Percentiles rank a stretch among this genome's conserved stretches.
phyloP scores from a whole-genome alignment of 1,140 invertebrate genomes.

The Drosophila leontia region DNA sequence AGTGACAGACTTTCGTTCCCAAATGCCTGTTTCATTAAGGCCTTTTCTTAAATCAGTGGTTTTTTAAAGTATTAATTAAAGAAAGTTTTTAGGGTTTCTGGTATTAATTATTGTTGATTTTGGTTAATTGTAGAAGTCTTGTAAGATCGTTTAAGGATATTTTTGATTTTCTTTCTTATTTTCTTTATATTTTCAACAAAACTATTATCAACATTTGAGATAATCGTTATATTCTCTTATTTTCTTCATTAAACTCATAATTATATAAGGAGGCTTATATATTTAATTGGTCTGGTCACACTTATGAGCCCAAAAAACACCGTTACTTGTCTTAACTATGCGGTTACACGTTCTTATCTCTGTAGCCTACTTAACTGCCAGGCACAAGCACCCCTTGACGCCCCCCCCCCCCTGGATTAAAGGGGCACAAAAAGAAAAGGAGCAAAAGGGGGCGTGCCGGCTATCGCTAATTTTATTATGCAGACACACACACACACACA shows the following conservation, averaged over 20 bases:
- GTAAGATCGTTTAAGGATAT: background rate
- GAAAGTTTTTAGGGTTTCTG: background rate
- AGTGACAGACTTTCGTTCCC: background rate
- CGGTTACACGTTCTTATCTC: constrained; percentile 28
- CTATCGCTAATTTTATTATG: constrained; percentile 70
- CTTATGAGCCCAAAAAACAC: background rate
- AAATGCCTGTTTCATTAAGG: background rate
- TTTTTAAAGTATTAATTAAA: background rate
- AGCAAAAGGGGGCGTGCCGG: background rate
- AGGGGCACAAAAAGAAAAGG: background rate
- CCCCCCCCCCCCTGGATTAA: constrained; percentile 1
- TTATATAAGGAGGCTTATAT: background rate
- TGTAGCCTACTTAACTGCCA: constrained; percentile 15
- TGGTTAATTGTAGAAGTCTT: background rate
- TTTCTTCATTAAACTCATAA: background rate
- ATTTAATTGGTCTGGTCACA: background rate
- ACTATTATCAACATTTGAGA: background rate
- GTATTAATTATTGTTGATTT: background rate
- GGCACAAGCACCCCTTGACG: background rate
- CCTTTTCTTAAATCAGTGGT: constrained; percentile 1
- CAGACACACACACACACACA: constrained; percentile 40
- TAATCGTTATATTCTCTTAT: background rate
- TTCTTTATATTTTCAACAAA: too few species aligned
- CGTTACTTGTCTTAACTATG: constrained; percentile 29
- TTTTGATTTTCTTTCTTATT: background rate